Base-by-base conservation (phyloP, 2,888 invertebrate genomes). In the Doris montereyensis region DNA sequence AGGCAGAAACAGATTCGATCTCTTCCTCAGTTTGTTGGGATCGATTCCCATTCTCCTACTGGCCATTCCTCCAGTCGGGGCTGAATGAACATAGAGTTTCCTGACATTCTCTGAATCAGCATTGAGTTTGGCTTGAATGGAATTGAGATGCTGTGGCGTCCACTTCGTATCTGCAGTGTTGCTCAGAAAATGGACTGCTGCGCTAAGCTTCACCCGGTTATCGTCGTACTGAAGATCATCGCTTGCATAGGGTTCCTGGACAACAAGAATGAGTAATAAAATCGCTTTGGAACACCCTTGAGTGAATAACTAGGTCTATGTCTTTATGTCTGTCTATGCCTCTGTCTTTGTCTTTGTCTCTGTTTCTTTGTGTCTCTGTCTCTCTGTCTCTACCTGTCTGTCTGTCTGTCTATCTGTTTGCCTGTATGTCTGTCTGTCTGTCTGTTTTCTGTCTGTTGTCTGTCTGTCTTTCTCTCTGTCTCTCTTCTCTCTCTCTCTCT, bases 171-270 rank as follows among this genome's bases (percentile, higher is more conserved):
- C 85, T 0, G 83, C 84, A 13, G 84, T 83, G 78, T 87, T 88
- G 34, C 86, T 84, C 68, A 81, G 81, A 77, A 89, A 87, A 83
- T 88, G 88, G n/a, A 80, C 82, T 76, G 85, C 85, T 4, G 87
- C 86, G 82, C 87, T 88, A 24, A 84, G 80, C 52, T 80, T 82
- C 4, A 87, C 81, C 58, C 83, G 83, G 58, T 77, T 84, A 62
- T 89, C 88, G 68, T 87, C 85, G 78, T 86, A 88, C 17, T 73
- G 75, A 0, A 78, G 71, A 17, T 83, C 79, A 57, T 87, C 86
- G 58, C 83, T 83, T 10, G 84, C 84, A 77, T 89, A 89, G 0
- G 88, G 89, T 52, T 89, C 88, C 76, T 86, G 86, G 81, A 4
- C 0, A 52, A 57, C 13, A 4, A 30, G 2, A 17, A 70, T 21